Conservation (phyloP, 2,113 vertebrate species). For the Trachemys scripta region DNA sequence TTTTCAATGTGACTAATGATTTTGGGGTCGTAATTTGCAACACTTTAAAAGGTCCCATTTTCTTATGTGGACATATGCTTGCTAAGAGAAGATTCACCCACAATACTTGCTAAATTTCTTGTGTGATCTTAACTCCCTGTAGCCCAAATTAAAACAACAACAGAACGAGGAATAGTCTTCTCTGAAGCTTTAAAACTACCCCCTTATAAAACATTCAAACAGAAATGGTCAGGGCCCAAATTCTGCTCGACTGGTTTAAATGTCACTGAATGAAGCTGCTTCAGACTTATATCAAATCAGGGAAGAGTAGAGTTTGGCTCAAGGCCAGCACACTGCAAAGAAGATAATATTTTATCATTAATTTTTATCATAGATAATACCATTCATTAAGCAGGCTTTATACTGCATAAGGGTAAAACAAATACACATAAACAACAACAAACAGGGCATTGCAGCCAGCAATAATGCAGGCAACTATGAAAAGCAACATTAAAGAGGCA, state of each 20-base stretch:
- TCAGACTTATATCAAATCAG: background rate
- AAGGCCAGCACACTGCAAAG: background rate
- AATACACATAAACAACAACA: background rate
- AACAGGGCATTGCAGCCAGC: background rate
- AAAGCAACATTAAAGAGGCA: background rate
- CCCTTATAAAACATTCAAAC: background rate
- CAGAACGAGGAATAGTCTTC: background rate
- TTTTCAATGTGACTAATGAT: background rate
- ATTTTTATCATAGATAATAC: background rate
- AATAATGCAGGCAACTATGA: background rate
- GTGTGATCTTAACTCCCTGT: accelerated
- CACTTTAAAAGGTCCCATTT: background rate
- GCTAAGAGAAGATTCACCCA: background rate
- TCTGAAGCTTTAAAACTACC: background rate
- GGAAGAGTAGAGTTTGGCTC: background rate
- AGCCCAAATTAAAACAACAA: background rate
- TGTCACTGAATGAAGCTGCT: background rate
- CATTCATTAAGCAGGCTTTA: background rate
- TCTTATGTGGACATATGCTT: background rate
- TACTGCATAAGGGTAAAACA: background rate
- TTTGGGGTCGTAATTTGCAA: background rate
- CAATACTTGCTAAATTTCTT: background rate
- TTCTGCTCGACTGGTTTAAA: background rate
- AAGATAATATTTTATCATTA: background rate
- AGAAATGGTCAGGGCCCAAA: background rate